A percentile compares a stretch with the other conserved stretches of the same genome.
These are phyloP conservation scores for Platycnemis pennipes DNA, from an alignment of 2,888 invertebrate genomes.

Conservation along the genomic window DNA sequence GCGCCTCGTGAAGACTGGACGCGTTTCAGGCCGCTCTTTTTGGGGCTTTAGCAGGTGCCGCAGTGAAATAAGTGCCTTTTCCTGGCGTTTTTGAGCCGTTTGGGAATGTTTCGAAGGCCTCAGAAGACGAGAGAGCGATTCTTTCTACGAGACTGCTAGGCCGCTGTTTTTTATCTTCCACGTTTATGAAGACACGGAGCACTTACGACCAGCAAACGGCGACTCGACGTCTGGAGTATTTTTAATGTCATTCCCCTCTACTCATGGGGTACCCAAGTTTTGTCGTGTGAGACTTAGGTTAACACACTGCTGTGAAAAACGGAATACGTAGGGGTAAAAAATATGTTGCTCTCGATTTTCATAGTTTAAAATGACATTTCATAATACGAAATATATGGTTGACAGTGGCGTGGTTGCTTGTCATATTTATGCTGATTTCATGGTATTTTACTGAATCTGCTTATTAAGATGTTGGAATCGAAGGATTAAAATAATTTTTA, in stretches of 20 bases:
- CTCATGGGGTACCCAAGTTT: too few species aligned
- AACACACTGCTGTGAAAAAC: too few species aligned
- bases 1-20: background rate
- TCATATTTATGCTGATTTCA: too few species aligned
- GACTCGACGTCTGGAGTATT: background rate
- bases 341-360: too few species aligned
- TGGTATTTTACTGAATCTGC: too few species aligned
- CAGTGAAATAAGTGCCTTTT: background rate
- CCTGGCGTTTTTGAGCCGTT: background rate
- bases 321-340: too few species aligned
- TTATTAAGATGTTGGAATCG: too few species aligned
- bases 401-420: too few species aligned
- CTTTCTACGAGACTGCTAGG: background rate
- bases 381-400: too few species aligned
- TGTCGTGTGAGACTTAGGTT: too few species aligned
- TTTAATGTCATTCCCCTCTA: background rate
- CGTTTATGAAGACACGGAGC: background rate
- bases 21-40: background rate
- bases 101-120: background rate
- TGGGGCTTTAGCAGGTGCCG: background rate
- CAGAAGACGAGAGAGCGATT: background rate
- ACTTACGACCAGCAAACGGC: background rate
- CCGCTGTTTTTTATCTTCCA: background rate
- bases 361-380: too few species aligned
- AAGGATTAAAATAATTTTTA: too few species aligned